Base-by-base conservation (phyloP, 2,888 invertebrate genomes). In the Cheilosia impressa region DNA sequence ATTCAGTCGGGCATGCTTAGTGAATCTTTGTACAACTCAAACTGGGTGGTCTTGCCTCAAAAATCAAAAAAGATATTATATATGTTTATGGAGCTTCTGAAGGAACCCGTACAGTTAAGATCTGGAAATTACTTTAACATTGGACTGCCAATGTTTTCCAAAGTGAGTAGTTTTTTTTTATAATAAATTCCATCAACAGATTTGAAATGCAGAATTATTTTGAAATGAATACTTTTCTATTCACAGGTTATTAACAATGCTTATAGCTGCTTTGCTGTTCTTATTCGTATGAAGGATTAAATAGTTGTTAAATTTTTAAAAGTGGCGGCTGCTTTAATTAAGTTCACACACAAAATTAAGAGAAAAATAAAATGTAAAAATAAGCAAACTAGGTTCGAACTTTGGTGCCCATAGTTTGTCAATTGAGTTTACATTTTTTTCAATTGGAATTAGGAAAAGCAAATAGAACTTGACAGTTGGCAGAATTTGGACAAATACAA, bases 81-180 rank as follows among this genome's bases (percentile, higher is more conserved):
- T 68, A 79, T 89, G 19, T 91, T 89, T 34, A 90, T 90, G 90
- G 90, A 91, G 41, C 89, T 88, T 68, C 65, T 90, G 0, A 91
- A 91, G 55, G 76, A 87, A 4, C 90, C 91, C 0, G 88, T 88
- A 2, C 78, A 85, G 17, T 60, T 91, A 4, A 89, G 87, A 4
- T 89, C 90, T 31, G 91, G 90, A 0, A 87, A 88, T n/a, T 90
- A 90, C 65, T 91, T 91, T 63, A 87, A 89, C 38, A 89, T 91
- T 3, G 90, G 91, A 1, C 53, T 91, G 10, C 88, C 90, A 7
- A 89, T 90, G 55, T 91, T 91, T 66, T 88, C 90, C 66, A 91
- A 90, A 89, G 91, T 91, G 17, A 24, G 72, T 52, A 24, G 4
- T 24, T 10, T 22, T 24, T 24, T 17, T 34, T 19, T 19, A 34